These are phyloP conservation scores for Embidobia sp. DNA, from an alignment of 2,888 invertebrate species.

Conservation along the genomic window DNA sequence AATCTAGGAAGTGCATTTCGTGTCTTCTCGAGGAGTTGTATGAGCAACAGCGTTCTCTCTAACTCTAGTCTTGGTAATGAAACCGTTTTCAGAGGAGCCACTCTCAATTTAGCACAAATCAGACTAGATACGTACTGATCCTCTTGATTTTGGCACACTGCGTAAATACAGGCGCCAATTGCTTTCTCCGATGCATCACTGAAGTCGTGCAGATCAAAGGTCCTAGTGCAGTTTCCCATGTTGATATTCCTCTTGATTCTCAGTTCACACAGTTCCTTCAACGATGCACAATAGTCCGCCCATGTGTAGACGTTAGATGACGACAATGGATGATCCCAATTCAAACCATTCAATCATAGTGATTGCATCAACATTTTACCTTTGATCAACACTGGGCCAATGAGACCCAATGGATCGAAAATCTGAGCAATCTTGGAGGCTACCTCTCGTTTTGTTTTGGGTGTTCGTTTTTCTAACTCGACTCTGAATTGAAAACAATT, in stretches of 20 bases:
- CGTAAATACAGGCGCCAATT: conserved; percentile 67
- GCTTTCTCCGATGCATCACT: conserved; percentile 65
- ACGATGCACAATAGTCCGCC: no score
- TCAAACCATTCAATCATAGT: neutral
- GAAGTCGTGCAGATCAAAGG: conserved; percentile 58
- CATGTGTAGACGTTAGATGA: no score
- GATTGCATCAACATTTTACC: neutral
- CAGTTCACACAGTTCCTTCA: neutral
- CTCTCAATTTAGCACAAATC: conserved; percentile 12
- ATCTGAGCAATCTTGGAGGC: neutral
- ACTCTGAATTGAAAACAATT: conserved; percentile 42
- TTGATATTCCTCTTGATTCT: neutral
- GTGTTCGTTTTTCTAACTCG: neutral
- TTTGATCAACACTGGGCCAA: neutral
- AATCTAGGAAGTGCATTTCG: neutral
- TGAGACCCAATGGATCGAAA: neutral
- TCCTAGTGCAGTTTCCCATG: neutral
- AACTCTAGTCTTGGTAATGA: conserved; percentile 7
- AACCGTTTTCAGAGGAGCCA: conserved; percentile 2
- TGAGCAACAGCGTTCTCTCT: neutral
- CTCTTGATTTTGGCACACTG: neutral
- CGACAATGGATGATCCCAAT: neutral
- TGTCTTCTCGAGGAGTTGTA: neutral
- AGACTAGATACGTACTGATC: neutral
- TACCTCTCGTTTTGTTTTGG: neutral